Percentiles rank a stretch among this genome's conserved stretches.
Conservation (phyloP, 2,797 vertebrate species). For the Phoxinus dragarum region DNA sequence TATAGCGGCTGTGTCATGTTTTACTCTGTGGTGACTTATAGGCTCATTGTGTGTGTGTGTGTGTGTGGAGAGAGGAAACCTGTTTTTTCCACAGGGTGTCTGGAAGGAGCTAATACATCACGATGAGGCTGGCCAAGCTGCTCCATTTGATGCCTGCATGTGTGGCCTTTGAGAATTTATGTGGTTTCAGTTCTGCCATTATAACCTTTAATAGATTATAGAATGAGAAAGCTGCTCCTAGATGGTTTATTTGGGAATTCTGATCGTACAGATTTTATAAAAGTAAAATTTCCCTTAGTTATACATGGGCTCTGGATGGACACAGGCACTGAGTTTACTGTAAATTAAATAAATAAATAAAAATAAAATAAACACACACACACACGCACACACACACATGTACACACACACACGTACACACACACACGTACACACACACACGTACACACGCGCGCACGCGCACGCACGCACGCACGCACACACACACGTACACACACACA, state of each 20-base stretch:
- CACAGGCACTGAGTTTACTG: neutral
- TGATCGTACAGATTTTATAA: neutral
- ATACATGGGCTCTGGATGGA: neutral
- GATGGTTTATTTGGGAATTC: neutral
- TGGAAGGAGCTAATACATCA: conserved; percentile 49
- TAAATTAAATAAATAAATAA: neutral
- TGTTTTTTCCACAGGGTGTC: conserved; percentile 51
- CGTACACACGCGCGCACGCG: too few species aligned
- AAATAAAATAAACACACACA: neutral
- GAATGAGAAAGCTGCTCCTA: neutral
- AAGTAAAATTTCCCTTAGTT: neutral
- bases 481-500: neutral
- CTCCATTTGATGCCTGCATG: conserved; percentile 43
- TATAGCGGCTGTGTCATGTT: conserved; percentile 5
- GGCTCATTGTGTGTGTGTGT: neutral
- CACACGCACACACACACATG: too few species aligned
- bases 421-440: too few species aligned
- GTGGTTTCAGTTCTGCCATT: conserved; percentile 18
- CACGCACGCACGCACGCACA: too few species aligned
- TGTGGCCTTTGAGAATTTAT: conserved; percentile 32
- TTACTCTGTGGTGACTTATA: conserved; percentile 39
- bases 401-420: too few species aligned
- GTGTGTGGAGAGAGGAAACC: conserved; percentile 28
- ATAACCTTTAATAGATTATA: conserved; percentile 19
- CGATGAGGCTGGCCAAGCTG: conserved; percentile 25